phyloP scores from a whole-genome alignment of 2,888 invertebrate genomes.

The Xanthorhoe designata region DNA sequence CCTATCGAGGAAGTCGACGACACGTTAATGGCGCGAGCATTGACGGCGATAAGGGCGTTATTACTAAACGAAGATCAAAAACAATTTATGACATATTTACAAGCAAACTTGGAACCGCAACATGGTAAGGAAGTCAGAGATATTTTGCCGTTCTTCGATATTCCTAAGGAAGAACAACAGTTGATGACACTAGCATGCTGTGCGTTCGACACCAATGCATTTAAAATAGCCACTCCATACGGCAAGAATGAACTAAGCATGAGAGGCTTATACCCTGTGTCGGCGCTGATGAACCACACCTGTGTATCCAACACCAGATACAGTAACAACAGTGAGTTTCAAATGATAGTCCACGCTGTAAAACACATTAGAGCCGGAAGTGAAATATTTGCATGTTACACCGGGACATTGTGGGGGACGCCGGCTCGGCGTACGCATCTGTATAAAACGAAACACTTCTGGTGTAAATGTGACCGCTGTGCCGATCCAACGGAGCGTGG shows the following conservation, averaged over 20 bases:
- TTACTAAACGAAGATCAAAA: slow-evolving; percentile 76
- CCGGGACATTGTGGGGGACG: slow-evolving; percentile 89
- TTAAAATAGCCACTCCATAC: slow-evolving; percentile 83
- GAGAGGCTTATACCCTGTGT: slow-evolving; percentile 88
- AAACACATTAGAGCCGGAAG: slow-evolving; percentile 84
- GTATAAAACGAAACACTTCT: slow-evolving; percentile 88
- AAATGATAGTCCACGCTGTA: slow-evolving; percentile 87
- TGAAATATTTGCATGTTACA: slow-evolving; percentile 89
- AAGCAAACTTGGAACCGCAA: slow-evolving; percentile 81
- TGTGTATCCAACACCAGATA: slow-evolving; percentile 89
- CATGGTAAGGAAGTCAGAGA: slow-evolving; percentile 86
- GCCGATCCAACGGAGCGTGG: slow-evolving; percentile 88
- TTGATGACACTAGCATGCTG: slow-evolving; percentile 86
- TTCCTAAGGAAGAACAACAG: slow-evolving; percentile 83
- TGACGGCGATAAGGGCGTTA: slow-evolving; percentile 73
- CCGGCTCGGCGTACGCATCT: slow-evolving; percentile 87
- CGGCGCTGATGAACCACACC: slow-evolving; percentile 88
- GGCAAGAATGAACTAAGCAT: slow-evolving; percentile 80
- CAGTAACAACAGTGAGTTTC: slow-evolving; percentile 83
- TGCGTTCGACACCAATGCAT: slow-evolving; percentile 89
- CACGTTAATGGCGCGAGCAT: slow-evolving; percentile 64
- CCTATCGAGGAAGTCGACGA: slow-evolving; percentile 71
- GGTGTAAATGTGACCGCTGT: slow-evolving; percentile 88
- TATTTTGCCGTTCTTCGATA: slow-evolving; percentile 78
- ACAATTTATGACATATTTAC: slow-evolving; percentile 79